A percentile compares a stretch with the other conserved stretches of the same genome.
Conservation (phyloP, 1,140 invertebrate species). For the Papilio polyxenes region DNA sequence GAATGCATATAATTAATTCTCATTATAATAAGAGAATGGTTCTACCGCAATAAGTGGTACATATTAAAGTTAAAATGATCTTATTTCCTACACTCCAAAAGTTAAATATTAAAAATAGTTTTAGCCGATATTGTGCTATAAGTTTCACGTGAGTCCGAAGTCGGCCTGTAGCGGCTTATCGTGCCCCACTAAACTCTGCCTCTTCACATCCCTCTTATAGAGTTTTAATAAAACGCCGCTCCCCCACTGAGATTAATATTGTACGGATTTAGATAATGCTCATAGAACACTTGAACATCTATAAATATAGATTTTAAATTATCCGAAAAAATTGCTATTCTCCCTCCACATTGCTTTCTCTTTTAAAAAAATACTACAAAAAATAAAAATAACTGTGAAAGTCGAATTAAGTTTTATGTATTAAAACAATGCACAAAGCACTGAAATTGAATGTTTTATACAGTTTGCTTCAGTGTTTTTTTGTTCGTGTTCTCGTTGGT, state of each 20-base stretch:
- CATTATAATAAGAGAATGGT: too few relatives aligned
- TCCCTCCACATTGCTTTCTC: not conserved
- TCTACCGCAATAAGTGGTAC: too few relatives aligned
- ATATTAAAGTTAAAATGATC: too few relatives aligned
- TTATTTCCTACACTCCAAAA: too few relatives aligned
- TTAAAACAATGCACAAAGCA: not conserved
- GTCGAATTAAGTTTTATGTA: not conserved
- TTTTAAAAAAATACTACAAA: not conserved
- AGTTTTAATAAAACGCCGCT: slow-evolving; percentile 19
- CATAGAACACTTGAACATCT: not conserved
- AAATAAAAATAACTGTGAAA: not conserved
- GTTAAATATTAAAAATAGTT: slow-evolving; percentile 3
- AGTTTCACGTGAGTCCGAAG: not conserved
- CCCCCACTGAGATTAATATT: slow-evolving; percentile 5
- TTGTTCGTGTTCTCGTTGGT: not conserved
- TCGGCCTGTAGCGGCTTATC: slow-evolving; percentile 1
- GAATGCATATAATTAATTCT: too few relatives aligned
- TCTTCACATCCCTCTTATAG: not conserved
- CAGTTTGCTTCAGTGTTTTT: not conserved
- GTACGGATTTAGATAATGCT: slow-evolving; percentile 2
- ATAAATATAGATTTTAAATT: not conserved
- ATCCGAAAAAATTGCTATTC: not conserved
- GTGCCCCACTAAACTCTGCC: slow-evolving; percentile 1
- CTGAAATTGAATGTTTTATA: not conserved
- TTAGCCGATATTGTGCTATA: not conserved